These are phyloP conservation scores for Lithobates sylvaticus DNA, from an alignment of 2,797 vertebrate species.

Conservation along the genomic window DNA sequence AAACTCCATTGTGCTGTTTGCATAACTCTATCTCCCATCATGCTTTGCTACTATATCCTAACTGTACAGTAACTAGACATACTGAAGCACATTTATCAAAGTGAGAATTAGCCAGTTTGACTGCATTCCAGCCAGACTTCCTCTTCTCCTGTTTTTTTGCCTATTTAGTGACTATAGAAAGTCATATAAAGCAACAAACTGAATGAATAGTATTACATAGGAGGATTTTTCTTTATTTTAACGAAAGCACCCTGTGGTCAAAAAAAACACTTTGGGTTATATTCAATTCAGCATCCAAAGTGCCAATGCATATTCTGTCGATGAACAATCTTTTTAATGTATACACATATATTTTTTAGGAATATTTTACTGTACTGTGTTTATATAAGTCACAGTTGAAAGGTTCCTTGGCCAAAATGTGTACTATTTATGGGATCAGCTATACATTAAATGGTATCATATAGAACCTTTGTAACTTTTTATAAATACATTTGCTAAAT, in stretches of 20 bases:
- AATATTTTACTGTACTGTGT: too few relatives aligned
- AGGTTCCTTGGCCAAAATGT: too few relatives aligned
- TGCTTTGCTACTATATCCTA: slow-evolving; percentile 7
- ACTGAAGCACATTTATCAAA: not conserved
- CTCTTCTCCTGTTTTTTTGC: not conserved
- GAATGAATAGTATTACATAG: not conserved
- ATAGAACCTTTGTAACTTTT: too few relatives aligned
- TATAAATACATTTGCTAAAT: too few relatives aligned
- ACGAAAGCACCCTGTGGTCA: not conserved
- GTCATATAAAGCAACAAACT: not conserved
- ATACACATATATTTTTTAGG: too few relatives aligned
- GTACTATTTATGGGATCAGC: too few relatives aligned
- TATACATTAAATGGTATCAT: too few relatives aligned
- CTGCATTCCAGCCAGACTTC: not conserved
- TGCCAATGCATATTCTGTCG: too few relatives aligned
- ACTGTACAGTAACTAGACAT: not conserved
- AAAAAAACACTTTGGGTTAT: not conserved
- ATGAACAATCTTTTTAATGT: too few relatives aligned
- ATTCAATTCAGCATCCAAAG: not conserved
- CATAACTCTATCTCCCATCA: slow-evolving; percentile 1
- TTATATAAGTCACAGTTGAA: too few relatives aligned
- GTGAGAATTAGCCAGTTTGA: not conserved
- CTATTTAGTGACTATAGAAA: not conserved
- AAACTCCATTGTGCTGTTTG: slow-evolving; percentile 18
- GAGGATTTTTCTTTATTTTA: not conserved